These are phyloP conservation scores for Drosophila persimilis DNA, from an alignment of 1,140 invertebrate species.

Conservation along the genomic window DNA sequence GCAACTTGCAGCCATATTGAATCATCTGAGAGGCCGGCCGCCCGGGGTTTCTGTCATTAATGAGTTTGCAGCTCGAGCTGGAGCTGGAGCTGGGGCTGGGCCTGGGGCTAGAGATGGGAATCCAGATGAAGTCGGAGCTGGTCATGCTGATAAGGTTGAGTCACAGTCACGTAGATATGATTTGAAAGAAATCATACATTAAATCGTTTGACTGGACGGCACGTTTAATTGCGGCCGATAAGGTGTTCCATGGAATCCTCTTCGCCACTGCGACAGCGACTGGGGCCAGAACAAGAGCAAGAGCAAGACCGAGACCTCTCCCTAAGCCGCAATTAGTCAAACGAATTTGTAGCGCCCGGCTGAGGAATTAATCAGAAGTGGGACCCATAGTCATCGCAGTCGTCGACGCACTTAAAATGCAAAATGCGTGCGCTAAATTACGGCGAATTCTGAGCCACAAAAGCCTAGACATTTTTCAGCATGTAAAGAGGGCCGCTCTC, in stretches of 20 bases:
- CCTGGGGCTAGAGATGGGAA: too few relatives aligned
- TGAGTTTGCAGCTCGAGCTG: constrained; percentile 27
- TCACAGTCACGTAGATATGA: constrained; percentile 74
- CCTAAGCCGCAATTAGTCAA: constrained; percentile 67
- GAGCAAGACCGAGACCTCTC: not conserved
- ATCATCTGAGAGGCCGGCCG: constrained; percentile 61
- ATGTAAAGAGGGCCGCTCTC: constrained; percentile 47
- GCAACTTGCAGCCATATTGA: constrained; percentile 63
- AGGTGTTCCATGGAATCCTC: constrained; percentile 69
- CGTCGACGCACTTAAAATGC: constrained; percentile 63
- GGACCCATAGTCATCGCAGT: constrained; percentile 5
- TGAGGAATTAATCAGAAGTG: constrained; percentile 76
- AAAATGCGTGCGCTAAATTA: constrained; percentile 80
- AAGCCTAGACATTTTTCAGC: constrained; percentile 72
- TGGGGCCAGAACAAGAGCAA: not conserved
- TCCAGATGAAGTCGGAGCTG: not conserved
- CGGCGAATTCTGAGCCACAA: constrained; percentile 68
- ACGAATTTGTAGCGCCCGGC: constrained; percentile 72
- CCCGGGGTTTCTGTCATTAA: constrained; percentile 32
- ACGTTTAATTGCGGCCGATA: constrained; percentile 76
- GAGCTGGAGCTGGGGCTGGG: too few relatives aligned
- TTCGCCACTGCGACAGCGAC: not conserved
- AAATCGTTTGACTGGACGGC: constrained; percentile 59
- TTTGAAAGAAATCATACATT: constrained; percentile 79
- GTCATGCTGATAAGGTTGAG: constrained; percentile 48